Evolutionary conservation across 2,888 invertebrate species (phyloP).

Genomic region (Himalopsyche japonica): DNA sequence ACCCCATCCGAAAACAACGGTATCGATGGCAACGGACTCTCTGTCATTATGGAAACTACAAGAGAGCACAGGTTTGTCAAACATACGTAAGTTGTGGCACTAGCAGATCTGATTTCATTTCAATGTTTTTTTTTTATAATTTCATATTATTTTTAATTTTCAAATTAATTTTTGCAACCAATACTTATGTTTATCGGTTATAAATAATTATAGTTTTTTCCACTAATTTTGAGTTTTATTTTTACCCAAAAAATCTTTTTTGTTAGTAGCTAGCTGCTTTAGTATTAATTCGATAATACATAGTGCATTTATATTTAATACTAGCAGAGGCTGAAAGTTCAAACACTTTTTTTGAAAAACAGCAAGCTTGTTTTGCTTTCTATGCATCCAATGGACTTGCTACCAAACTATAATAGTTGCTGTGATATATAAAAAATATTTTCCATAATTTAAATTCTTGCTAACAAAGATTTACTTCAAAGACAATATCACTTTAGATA

Average conservation of each 20-base stretch:
- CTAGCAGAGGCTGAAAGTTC: too few species aligned
- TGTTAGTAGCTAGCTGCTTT: too few species aligned
- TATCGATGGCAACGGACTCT: constrained; percentile 54
- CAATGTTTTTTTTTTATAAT: background rate
- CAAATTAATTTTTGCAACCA: constrained; percentile 9
- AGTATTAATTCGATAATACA: too few species aligned
- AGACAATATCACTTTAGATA: too few species aligned
- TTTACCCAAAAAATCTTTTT: background rate
- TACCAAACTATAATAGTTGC: too few species aligned
- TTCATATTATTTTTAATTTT: background rate
- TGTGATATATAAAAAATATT: too few species aligned
- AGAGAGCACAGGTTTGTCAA: constrained; percentile 61
- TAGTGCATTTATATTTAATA: too few species aligned
- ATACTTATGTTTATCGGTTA: background rate
- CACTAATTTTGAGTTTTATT: constrained; percentile 3
- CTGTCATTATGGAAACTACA: constrained; percentile 66
- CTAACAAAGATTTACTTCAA: too few species aligned
- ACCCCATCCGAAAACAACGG: constrained; percentile 51
- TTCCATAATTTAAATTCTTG: too few species aligned
- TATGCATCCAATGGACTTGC: too few species aligned
- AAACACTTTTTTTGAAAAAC: too few species aligned
- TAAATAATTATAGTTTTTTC: background rate
- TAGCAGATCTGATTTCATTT: background rate
- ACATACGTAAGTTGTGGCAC: constrained; percentile 2
- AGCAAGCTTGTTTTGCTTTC: too few species aligned